A percentile compares a stretch with the other conserved stretches of the same genome.
phyloP scores from a whole-genome alignment of 2,888 invertebrate genomes.

The Chloroclystis v-ata region DNA sequence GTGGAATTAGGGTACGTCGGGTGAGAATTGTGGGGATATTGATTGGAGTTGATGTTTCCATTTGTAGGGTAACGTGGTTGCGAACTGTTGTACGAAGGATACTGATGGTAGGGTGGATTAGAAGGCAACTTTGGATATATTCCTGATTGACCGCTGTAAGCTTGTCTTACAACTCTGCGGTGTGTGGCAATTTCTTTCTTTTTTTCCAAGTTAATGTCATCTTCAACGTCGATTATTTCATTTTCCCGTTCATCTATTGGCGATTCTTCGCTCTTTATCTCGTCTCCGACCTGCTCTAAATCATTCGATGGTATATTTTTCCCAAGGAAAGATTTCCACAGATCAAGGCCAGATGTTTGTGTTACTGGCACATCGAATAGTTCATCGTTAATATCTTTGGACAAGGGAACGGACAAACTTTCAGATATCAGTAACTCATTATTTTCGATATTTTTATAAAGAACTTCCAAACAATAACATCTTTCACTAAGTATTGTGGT shows the following conservation, averaged over 20 bases:
- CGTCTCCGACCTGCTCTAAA: too few species aligned
- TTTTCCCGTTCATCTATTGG: slow-evolving; percentile 1
- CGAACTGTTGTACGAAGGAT: slow-evolving; percentile 17
- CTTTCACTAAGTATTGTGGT: slow-evolving; percentile 31
- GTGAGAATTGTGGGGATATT: too few species aligned
- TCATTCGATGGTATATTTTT: too few species aligned
- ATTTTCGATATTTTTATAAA: slow-evolving; percentile 10
- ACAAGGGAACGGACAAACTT: slow-evolving; percentile 5
- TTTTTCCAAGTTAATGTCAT: neutral
- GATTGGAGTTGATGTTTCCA: slow-evolving; percentile 8
- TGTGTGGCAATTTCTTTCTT: slow-evolving; percentile 13
- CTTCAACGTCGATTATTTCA: slow-evolving; percentile 6
- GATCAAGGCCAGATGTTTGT: neutral
- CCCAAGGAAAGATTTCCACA: too few species aligned
- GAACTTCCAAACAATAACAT: slow-evolving; percentile 28
- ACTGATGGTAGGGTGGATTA: slow-evolving; percentile 32
- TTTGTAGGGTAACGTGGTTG: slow-evolving; percentile 16
- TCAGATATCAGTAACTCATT: slow-evolving; percentile 11
- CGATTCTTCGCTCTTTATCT: neutral
- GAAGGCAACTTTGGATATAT: slow-evolving; percentile 43
- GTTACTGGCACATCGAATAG: slow-evolving; percentile 2
- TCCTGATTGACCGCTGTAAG: slow-evolving; percentile 30
- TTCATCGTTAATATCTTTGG: neutral
- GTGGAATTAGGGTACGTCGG: too few species aligned
- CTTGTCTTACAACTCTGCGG: slow-evolving; percentile 38